Percentiles rank a stretch among this genome's conserved stretches.
Conservation (phyloP, 2,888 invertebrate species). For the Elysia crispata region DNA sequence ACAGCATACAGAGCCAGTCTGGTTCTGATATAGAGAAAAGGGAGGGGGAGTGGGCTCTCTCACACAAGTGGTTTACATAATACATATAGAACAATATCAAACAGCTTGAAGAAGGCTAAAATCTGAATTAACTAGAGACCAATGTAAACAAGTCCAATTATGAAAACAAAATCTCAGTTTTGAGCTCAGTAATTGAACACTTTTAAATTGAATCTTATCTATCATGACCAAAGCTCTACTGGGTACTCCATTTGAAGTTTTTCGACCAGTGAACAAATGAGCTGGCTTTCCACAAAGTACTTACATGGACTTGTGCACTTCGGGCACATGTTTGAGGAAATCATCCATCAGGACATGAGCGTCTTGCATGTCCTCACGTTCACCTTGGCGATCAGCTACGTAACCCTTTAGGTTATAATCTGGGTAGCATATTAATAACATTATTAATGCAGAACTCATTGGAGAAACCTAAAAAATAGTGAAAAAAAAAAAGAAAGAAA, state of each 20-base stretch:
- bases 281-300: slow-evolving; percentile 42
- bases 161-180: no score
- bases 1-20: slow-evolving; percentile 78
- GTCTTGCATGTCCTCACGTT: slow-evolving; percentile 80
- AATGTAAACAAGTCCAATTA: no score
- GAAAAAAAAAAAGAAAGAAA: background rate
- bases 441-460: background rate
- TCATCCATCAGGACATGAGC: slow-evolving; percentile 77
- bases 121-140: no score
- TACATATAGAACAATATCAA: no score
- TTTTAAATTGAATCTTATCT: no score
- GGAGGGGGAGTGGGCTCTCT: no score
- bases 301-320: slow-evolving; percentile 73
- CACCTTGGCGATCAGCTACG: slow-evolving; percentile 77
- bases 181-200: no score
- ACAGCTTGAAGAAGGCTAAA: no score
- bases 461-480: background rate
- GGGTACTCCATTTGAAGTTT: no score
- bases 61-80: background rate
- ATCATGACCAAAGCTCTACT: no score
- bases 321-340: slow-evolving; percentile 64
- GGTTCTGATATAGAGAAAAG: slow-evolving; percentile 62
- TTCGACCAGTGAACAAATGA: no score
- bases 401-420: slow-evolving; percentile 69
- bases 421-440: slow-evolving; percentile 43